These are phyloP conservation scores for Erynnis tages DNA, from an alignment of 2,888 invertebrate species.

Conservation along the genomic window DNA sequence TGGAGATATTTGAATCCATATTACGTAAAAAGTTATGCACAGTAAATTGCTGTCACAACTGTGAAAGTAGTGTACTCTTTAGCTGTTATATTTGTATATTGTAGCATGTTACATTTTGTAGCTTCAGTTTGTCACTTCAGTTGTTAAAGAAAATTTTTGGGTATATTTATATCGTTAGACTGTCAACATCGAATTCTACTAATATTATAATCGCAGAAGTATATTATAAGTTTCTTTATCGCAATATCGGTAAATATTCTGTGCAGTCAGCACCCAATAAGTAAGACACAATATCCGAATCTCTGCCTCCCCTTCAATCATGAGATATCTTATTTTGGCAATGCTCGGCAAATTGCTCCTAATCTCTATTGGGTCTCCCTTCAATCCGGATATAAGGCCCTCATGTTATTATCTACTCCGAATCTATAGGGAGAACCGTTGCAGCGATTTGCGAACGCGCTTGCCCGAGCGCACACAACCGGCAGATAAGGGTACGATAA, in stretches of 20 bases:
- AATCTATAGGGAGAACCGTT: constrained; percentile 64
- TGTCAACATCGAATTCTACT: too few relatives aligned
- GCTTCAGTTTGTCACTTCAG: too few relatives aligned
- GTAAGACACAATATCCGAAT: constrained; percentile 15
- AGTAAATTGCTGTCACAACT: constrained; percentile 11
- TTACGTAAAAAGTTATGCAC: constrained; percentile 14
- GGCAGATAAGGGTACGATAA: constrained; percentile 59
- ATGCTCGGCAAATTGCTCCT: constrained; percentile 66
- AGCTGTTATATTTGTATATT: too few relatives aligned
- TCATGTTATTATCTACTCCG: constrained; percentile 57
- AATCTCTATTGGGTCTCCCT: constrained; percentile 58
- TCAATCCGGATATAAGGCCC: constrained; percentile 61
- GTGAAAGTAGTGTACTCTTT: too few relatives aligned
- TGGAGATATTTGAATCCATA: constrained; percentile 19
- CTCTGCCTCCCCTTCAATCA: constrained; percentile 40
- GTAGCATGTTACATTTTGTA: too few relatives aligned
- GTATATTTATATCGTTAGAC: too few relatives aligned
- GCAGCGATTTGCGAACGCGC: constrained; percentile 68
- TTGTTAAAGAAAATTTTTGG: too few relatives aligned
- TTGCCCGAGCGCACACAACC: constrained; percentile 54
- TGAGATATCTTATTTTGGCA: constrained; percentile 54
- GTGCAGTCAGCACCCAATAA: constrained; percentile 8
- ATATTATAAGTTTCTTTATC: too few relatives aligned
- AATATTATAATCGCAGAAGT: too few relatives aligned
- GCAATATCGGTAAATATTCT: background rate